These are phyloP conservation scores for Acestrorhynchus altus DNA, from an alignment of 2,797 vertebrate genomes.

Conservation along the genomic window DNA sequence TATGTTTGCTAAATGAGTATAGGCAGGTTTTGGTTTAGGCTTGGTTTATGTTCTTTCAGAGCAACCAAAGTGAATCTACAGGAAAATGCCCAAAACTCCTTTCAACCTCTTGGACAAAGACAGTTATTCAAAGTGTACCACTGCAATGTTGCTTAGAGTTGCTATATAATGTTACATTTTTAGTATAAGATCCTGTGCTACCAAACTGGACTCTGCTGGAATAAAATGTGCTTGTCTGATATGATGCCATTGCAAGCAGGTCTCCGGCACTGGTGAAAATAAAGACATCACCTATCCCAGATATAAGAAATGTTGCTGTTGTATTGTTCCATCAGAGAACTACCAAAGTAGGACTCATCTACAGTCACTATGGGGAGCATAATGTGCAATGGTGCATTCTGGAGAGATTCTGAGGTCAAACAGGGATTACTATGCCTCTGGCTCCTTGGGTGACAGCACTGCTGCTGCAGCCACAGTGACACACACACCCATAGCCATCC, in stretches of 20 bases:
- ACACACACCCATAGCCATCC: slow-evolving; percentile 1
- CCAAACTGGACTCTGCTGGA: no score
- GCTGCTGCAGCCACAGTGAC: slow-evolving; percentile 15
- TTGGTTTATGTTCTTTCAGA: no score
- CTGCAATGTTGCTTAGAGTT: no score
- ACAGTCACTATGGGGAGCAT: slow-evolving; percentile 29
- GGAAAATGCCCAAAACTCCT: no score
- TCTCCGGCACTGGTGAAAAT: background rate
- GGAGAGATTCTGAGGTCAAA: slow-evolving; percentile 41
- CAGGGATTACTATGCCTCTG: slow-evolving; percentile 48
- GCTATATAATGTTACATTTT: no score
- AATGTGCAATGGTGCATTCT: slow-evolving; percentile 30
- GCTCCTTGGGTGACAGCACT: slow-evolving; percentile 67
- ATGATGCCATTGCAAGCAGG: slow-evolving; percentile 5
- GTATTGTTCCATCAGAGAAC: background rate
- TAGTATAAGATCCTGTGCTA: no score
- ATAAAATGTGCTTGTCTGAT: no score
- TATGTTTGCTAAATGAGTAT: no score
- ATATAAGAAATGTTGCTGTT: slow-evolving; percentile 24
- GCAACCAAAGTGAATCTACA: no score
- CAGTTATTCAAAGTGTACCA: no score
- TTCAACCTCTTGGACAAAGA: no score
- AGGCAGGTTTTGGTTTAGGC: no score
- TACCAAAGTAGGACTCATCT: slow-evolving; percentile 16
- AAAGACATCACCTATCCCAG: slow-evolving; percentile 25